Base-by-base conservation (phyloP, 2,888 invertebrate species). In the Pristionchus mayeri region DNA sequence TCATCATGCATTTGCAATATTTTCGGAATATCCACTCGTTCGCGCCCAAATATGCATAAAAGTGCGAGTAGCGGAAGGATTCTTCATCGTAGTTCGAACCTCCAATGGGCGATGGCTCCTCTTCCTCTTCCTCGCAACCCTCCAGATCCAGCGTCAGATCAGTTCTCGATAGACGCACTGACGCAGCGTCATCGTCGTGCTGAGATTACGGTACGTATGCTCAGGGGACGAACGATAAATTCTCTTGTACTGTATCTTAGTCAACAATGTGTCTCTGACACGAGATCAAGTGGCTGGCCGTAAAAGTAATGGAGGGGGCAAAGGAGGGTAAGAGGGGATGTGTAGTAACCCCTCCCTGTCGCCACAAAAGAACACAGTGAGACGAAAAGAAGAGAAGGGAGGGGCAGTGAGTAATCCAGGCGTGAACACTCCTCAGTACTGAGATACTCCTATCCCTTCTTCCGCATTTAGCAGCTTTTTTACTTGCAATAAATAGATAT, bases 271-370 rank as follows among this genome's bases (percentile, higher is more conserved):
- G 44, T 44, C 44, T 44, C 44, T 44, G 13, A 9, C 44, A 13
- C 44, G 63, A 30, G 63, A 63, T 63, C 63, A 34, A 63, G 34
- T 27, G 27, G 13, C 18, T 63, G 34, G 63, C 63, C 16, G 71
- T 71, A 71, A 71, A 71, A 71, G 71, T 71, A 71, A 71, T 71
- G 71, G 71, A 24, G 71, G 40, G 27, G 71, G 71, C 44, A 18
- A 71, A 40, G 71, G n/a, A 44, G 44, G n/a, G 54, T 9, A 21
- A 71, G 71, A 71, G 71, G 37, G 34, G 34, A 34, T 16, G n/a
- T 18, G 63, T 63, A 63, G 40, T 40, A 44, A 71, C 71, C 71
- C 71, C 71, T 40, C 71, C 71, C 71, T 24, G n/a, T 34, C 34
- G 7, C 63, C 63, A 63, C 63, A 63, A 63, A 63, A 63, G 63